Conservation (phyloP, 2,113 vertebrate species). For the Pleuronectes platessa region DNA sequence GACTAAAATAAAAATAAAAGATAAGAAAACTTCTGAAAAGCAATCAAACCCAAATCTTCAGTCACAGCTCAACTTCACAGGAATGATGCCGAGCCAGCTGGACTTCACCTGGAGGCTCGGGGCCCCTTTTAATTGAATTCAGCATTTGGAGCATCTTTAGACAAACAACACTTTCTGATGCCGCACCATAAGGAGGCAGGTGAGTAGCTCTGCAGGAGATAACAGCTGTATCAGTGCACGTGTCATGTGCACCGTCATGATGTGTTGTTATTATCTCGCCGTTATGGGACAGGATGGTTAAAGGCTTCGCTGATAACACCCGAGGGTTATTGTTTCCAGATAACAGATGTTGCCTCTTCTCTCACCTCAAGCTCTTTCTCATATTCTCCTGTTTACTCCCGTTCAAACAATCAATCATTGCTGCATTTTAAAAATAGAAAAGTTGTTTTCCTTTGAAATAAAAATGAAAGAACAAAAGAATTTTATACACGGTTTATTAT, state of each 20-base stretch:
- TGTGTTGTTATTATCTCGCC: slow-evolving; percentile 6
- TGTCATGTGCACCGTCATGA: not conserved
- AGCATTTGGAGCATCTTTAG: too few species aligned
- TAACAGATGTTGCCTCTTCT: not conserved
- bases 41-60: slow-evolving; percentile 11
- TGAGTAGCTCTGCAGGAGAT: slow-evolving; percentile 3
- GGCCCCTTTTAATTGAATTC: too few species aligned
- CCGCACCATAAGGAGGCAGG: slow-evolving; percentile 8
- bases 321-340: slow-evolving; percentile 21
- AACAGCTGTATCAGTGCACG: not conserved
- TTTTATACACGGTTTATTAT: too few species aligned
- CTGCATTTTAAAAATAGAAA: too few species aligned
- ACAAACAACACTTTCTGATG: not conserved
- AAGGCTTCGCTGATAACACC: slow-evolving; percentile 16
- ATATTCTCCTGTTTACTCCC: too few species aligned
- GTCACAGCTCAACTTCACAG: not conserved
- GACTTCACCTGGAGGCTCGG: too few species aligned
- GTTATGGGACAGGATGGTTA: not conserved
- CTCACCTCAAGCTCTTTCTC: too few species aligned
- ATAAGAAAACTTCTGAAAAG: not conserved
- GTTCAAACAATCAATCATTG: too few species aligned
- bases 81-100: not conserved
- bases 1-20: slow-evolving; percentile 9
- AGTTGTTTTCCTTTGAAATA: too few species aligned
- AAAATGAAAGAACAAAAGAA: too few species aligned